Base-by-base conservation (phyloP, 2,113 vertebrate genomes). In the Phalacrocorax brasilianus region DNA sequence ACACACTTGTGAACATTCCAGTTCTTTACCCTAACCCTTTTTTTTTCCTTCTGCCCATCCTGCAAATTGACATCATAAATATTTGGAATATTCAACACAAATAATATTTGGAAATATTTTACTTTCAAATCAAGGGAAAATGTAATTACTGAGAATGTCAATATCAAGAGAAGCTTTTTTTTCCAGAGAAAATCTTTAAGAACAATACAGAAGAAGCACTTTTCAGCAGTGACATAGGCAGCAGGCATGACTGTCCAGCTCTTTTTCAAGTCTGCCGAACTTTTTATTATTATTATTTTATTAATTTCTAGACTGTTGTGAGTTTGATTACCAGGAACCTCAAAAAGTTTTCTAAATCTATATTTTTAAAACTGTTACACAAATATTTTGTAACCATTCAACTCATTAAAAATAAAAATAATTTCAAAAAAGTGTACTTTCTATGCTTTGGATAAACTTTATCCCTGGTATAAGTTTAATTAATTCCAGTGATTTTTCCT, bases 61-160 rank as follows among this genome's bases (percentile, higher is more conserved):
- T 91, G 67, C 30, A 83, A 65, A 47, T 80, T 71, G 55, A 83
- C 38, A 87, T 32, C 52, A 63, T 44, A 72, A 76, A 83, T 86
- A 85, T 45, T 66, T 90, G 53, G 50, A 80, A 90, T 93, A 94
- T 80, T 93, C 71, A 91, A 67, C 40, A 66, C 14, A 79, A 90
- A 66, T 76, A 5, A 50, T 90, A 77, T 83, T 85, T 86, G n/a
- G 59, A 90, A 91, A 52, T 77, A 78, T 59, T 81, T 91, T 81
- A 83, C 42, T 91, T 93, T 38, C 47, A 94, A 94, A 93, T 77
- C 47, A 70, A 91, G 32, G 42, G 32, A 83, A 91, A 91, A 70
- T 45, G 12, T 47, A 76, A 91, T 55, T 88, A 82, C 59, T 83
- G 50, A 77, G 65, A 94, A 67, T 44, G n/a, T 35, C 80, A 47